These are phyloP conservation scores for Propithecus perrieri DNA, from an alignment of 2,797 vertebrate species.

Conservation along the genomic window DNA sequence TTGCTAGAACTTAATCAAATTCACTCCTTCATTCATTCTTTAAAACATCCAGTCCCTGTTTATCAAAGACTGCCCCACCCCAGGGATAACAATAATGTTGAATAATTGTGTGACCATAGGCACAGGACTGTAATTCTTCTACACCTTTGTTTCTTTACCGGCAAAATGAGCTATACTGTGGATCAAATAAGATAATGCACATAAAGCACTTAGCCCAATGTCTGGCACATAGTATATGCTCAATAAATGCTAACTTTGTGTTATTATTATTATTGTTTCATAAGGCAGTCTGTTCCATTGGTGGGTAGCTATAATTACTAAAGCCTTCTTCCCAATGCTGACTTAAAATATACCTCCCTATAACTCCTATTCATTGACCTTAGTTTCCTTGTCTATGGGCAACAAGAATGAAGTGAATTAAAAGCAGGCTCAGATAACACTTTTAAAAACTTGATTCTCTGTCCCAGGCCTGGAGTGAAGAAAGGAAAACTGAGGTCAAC, in stretches of 20 bases:
- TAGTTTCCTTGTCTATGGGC: not conserved
- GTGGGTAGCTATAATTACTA: not conserved
- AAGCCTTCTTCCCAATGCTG: not conserved
- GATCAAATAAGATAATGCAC: not conserved
- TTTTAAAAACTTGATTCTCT: slow-evolving; percentile 49
- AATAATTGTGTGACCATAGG: not conserved
- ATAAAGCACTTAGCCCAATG: not conserved
- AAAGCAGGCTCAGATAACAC: slow-evolving; percentile 11
- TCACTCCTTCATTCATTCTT: slow-evolving; percentile 30
- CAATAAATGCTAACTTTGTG: not conserved
- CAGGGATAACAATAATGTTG: not conserved
- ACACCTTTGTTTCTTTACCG: not conserved
- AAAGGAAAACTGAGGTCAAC: slow-evolving; percentile 31
- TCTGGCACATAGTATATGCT: not conserved
- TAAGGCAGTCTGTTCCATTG: not conserved
- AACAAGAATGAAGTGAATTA: not conserved
- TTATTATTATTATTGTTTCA: not conserved
- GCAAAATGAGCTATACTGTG: not conserved
- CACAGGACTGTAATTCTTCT: not conserved
- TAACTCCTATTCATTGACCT: not conserved
- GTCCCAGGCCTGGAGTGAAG: not conserved
- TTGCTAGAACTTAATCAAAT: slow-evolving; percentile 35
- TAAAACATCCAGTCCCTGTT: not conserved
- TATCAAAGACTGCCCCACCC: not conserved
- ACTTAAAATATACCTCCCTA: not conserved